A percentile compares a stretch with the other conserved stretches of the same genome.
These are phyloP conservation scores for Danio albolineatus DNA, from an alignment of 2,797 vertebrate genomes.

Conservation along the genomic window DNA sequence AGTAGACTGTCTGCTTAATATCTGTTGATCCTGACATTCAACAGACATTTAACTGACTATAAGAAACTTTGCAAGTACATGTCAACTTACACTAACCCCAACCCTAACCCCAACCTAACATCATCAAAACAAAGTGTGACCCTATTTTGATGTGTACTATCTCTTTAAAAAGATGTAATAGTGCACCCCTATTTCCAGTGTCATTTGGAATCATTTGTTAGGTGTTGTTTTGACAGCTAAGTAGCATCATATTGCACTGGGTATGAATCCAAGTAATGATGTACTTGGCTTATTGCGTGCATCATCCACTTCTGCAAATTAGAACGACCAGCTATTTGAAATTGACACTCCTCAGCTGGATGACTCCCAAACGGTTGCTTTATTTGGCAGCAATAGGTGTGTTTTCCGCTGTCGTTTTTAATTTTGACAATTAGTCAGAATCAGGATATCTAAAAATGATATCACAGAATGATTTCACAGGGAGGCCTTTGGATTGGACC, in stretches of 20 bases:
- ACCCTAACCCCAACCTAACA: too few species aligned
- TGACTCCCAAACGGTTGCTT: conserved; percentile 65
- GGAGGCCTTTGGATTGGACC: conserved; percentile 33
- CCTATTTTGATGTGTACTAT: too few species aligned
- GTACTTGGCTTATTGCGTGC: conserved; percentile 67
- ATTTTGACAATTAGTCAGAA: conserved; percentile 40
- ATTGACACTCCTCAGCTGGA: conserved; percentile 64
- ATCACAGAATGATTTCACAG: conserved; percentile 7
- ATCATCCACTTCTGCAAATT: conserved; percentile 67
- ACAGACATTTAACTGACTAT: too few species aligned
- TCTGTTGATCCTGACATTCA: too few species aligned
- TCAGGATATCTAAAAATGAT: conserved; percentile 38
- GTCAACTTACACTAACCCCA: too few species aligned
- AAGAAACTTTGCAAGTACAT: too few species aligned
- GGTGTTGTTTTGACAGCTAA: conserved; percentile 50
- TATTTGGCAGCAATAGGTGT: conserved; percentile 51
- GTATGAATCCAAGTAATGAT: conserved; percentile 63
- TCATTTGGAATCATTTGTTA: conserved; percentile 1
- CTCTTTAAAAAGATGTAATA: neutral
- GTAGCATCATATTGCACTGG: conserved; percentile 46
- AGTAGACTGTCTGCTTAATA: too few species aligned
- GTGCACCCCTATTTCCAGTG: neutral
- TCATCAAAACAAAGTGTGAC: too few species aligned
- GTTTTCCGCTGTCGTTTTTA: conserved; percentile 39
- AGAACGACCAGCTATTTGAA: conserved; percentile 63